These are phyloP conservation scores for Euura lappo DNA, from an alignment of 1,140 invertebrate genomes.

Conservation along the genomic window DNA sequence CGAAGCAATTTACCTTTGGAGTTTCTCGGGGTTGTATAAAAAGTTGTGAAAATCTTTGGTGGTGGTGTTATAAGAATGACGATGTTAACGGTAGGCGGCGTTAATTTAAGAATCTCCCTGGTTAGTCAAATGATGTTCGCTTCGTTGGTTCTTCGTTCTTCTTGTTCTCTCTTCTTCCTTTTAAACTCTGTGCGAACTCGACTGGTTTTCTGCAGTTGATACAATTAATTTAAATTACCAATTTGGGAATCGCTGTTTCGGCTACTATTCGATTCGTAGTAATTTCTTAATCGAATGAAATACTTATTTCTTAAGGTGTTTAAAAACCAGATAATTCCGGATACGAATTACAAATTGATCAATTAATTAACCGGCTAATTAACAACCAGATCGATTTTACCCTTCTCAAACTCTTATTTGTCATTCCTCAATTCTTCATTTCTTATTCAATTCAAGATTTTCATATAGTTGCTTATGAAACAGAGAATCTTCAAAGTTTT, in stretches of 20 bases:
- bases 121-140: slow-evolving; percentile 55
- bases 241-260: too few species aligned
- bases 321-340: slow-evolving; percentile 45
- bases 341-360: slow-evolving; percentile 43
- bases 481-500: too few species aligned
- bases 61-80: slow-evolving; percentile 13
- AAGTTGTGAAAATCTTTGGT: slow-evolving; percentile 5
- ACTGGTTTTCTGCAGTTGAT: slow-evolving; percentile 40
- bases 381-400: too few species aligned
- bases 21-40: slow-evolving; percentile 24
- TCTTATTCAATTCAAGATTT: not conserved
- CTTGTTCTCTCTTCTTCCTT: not conserved
- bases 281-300: slow-evolving; percentile 45
- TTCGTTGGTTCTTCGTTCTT: slow-evolving; percentile 40
- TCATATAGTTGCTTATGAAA: too few species aligned
- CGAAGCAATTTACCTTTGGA: slow-evolving; percentile 13
- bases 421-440: not conserved
- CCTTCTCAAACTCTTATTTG: too few species aligned
- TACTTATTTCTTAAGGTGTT: not conserved
- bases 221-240: slow-evolving; percentile 53
- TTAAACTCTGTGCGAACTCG: not conserved
- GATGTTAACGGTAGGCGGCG: slow-evolving; percentile 22
- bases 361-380: not conserved
- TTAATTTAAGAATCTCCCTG: slow-evolving; percentile 59
- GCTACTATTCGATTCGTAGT: too few species aligned